These are phyloP conservation scores for Kryphioiulus occultus DNA, from an alignment of 2,888 invertebrate species.

Conservation along the genomic window DNA sequence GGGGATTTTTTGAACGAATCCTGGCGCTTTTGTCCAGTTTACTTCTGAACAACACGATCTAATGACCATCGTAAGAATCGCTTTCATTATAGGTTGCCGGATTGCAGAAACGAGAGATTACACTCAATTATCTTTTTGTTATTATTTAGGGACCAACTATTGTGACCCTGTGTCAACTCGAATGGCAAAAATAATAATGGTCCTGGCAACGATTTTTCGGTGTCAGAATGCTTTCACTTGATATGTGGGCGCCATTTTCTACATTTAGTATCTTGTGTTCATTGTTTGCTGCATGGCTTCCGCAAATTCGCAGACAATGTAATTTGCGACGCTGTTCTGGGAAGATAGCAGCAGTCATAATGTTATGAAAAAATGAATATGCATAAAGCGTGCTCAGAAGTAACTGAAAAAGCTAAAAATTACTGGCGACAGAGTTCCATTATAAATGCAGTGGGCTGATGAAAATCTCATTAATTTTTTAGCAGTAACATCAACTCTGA, in stretches of 20 bases:
- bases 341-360: background rate
- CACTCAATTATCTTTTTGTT: background rate
- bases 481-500: no score
- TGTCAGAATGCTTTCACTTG: constrained; percentile 1
- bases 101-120: background rate
- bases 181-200: background rate
- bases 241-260: background rate
- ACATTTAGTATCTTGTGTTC: background rate
- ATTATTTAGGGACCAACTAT: background rate
- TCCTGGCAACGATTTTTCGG: background rate
- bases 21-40: background rate
- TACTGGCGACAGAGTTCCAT: no score
- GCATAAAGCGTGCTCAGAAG: background rate
- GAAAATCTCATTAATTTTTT: no score
- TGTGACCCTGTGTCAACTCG: background rate
- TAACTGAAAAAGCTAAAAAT: no score
- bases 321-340: background rate
- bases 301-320: background rate
- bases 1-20: background rate
- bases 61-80: background rate
- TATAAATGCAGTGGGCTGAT: no score
- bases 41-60: background rate
- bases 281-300: background rate
- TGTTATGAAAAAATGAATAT: background rate
- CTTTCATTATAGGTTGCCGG: constrained; percentile 1